phyloP scores from a whole-genome alignment of 2,797 vertebrate species.

The Mus caroli region DNA sequence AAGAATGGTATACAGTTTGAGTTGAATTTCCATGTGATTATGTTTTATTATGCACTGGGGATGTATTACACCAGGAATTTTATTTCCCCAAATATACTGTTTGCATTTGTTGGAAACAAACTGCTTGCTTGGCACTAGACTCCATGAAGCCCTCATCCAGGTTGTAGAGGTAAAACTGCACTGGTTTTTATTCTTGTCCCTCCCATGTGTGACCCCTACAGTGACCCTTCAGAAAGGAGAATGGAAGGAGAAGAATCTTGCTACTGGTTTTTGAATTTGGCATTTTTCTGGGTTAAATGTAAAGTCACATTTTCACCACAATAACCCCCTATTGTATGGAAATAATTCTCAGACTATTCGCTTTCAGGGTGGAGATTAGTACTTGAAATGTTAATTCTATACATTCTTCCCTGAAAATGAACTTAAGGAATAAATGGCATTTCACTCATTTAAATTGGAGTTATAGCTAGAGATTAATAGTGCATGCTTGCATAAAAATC shows the following conservation, averaged over 20 bases:
- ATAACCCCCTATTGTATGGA: rapidly evolving
- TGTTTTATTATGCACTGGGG: not conserved
- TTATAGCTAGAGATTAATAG: not conserved
- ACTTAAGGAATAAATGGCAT: not conserved
- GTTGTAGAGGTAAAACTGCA: not conserved
- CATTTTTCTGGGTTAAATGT: not conserved
- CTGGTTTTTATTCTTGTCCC: not conserved
- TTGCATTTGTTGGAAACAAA: not conserved
- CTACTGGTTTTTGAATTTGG: not conserved
- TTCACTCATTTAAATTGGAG: conserved; percentile 52
- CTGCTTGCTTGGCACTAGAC: not conserved
- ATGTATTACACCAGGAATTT: not conserved
- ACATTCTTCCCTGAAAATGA: not conserved
- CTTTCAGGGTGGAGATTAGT: not conserved
- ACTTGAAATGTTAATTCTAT: conserved; percentile 8
- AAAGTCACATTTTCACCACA: not conserved
- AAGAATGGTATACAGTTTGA: not conserved
- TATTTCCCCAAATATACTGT: not conserved
- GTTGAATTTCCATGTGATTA: not conserved
- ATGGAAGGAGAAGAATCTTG: rapidly evolving
- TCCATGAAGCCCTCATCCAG: not conserved
- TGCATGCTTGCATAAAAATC: conserved; percentile 30
- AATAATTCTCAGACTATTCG: not conserved
- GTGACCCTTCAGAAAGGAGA: not conserved
- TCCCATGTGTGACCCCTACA: not conserved